Conservation (phyloP, 2,888 invertebrate genomes). For the Anthrax anthrax region DNA sequence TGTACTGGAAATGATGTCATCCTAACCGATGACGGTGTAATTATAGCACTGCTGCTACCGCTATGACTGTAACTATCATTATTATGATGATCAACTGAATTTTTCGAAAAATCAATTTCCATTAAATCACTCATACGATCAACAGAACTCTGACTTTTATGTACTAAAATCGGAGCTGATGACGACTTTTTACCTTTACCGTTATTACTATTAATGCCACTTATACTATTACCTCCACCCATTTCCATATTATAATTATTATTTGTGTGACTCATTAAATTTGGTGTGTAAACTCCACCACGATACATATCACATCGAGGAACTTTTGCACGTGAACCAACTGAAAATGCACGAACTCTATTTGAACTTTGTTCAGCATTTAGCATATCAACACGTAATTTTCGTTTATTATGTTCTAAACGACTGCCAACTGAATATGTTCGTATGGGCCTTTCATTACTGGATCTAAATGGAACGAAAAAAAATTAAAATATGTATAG, state of each 20-base stretch:
- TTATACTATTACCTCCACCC: slow-evolving; percentile 18
- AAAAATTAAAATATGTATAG: not conserved
- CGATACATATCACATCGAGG: slow-evolving; percentile 28
- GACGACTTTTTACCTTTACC: slow-evolving; percentile 42
- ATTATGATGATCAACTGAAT: slow-evolving; percentile 11
- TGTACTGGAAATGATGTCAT: slow-evolving; percentile 12
- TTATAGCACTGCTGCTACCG: slow-evolving; percentile 4
- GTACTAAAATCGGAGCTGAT: slow-evolving; percentile 51
- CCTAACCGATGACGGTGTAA: slow-evolving; percentile 4
- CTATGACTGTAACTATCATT: slow-evolving; percentile 27
- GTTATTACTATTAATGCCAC: slow-evolving; percentile 7
- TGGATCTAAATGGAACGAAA: slow-evolving; percentile 19
- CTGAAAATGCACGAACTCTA: slow-evolving; percentile 61
- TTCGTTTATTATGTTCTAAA: slow-evolving; percentile 47
- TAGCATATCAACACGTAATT: slow-evolving; percentile 34
- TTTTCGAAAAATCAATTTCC: slow-evolving; percentile 59
- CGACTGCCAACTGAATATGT: slow-evolving; percentile 78
- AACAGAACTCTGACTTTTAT: slow-evolving; percentile 37
- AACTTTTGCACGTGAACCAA: slow-evolving; percentile 51
- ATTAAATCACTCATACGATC: slow-evolving; percentile 64
- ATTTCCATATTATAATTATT: slow-evolving; percentile 17
- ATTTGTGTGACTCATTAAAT: slow-evolving; percentile 19
- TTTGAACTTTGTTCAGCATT: slow-evolving; percentile 34
- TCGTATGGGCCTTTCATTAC: slow-evolving; percentile 45
- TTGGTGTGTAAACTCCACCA: slow-evolving; percentile 18